Evolutionary conservation across 2,888 invertebrate genomes (phyloP), one percentile per base, ranked within the genome.

Genomic region (Stenodera caucasica): DNA sequence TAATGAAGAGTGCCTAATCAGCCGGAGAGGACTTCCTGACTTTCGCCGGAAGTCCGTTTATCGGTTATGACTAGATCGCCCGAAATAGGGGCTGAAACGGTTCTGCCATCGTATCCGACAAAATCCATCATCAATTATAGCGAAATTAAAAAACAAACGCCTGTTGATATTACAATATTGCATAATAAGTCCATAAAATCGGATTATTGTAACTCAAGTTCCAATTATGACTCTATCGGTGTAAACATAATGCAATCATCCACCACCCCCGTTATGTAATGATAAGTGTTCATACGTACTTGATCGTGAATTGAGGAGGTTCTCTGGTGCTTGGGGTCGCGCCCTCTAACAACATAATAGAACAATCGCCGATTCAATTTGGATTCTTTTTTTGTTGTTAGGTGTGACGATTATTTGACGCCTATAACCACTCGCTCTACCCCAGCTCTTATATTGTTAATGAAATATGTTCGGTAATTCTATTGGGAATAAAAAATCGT

Each of bases 351-450:
- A 84, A 85, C 85, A 86, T 85, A 86, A 86, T 85, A 84, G 85
- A 84, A 85, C 85, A 86, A 85, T 86, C 85, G 85, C 82, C 83
- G 85, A 86, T 86, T 86, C 86, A 86, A 86, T 86, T 86, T 86
- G 83, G 85, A 85, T 85, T 86, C 85, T 79, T 77, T 80, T 86
- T 79, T 77, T 80, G 26, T 26, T 79, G 26, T 26, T 79, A 77
- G 77, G 76, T 80, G 79, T 77, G 76, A 75, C 79, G 80, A 80
- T 80, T 78, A 80, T 79, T 80, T 79, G 79, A 80, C 80, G 78
- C 79, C 76, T 77, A 71, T 72, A 71, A 72, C 72, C 72, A 69
- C 70, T 63, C 65, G 64, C 66, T 64, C 69, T 37, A 15, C 21
- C 12, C 45, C 6, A 65, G 68, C 66, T 64, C 66, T 60, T 67